These are phyloP conservation scores for Halictus quadricinctus DNA, from an alignment of 2,888 invertebrate species.

Conservation along the genomic window DNA sequence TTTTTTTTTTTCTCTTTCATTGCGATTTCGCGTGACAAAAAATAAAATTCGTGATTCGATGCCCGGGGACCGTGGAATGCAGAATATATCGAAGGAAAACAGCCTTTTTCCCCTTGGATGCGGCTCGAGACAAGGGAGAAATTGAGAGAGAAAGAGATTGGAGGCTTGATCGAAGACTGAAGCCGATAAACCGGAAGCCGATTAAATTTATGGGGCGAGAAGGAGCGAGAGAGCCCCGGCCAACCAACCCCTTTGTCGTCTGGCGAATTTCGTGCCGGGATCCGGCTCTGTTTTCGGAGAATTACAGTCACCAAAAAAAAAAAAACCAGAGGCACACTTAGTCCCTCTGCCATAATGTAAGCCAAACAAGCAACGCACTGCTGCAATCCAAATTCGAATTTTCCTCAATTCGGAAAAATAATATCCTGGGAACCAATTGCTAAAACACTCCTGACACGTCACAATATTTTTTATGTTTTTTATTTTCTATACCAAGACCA, in stretches of 20 bases:
- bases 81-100: conserved; percentile 11
- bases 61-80: conserved; percentile 1
- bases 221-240: conserved; percentile 76
- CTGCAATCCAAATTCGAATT: too few species aligned
- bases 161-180: conserved; percentile 70
- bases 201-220: conserved; percentile 78
- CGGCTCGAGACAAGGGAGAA: conserved; percentile 27
- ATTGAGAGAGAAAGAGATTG: conserved; percentile 56
- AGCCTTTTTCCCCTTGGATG: not conserved
- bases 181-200: conserved; percentile 80
- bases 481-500: too few species aligned
- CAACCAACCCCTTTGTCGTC: conserved; percentile 54
- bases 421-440: too few species aligned
- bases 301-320: not conserved
- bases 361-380: not conserved
- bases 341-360: not conserved
- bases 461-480: too few species aligned
- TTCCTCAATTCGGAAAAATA: too few species aligned
- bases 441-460: too few species aligned
- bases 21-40: not conserved
- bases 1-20: not conserved
- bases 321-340: not conserved
- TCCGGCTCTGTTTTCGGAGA: not conserved
- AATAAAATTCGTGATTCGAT: not conserved
- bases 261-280: conserved; percentile 36